These are phyloP conservation scores for Athene cunicularia DNA, from an alignment of 2,113 vertebrate species.

Conservation along the genomic window DNA sequence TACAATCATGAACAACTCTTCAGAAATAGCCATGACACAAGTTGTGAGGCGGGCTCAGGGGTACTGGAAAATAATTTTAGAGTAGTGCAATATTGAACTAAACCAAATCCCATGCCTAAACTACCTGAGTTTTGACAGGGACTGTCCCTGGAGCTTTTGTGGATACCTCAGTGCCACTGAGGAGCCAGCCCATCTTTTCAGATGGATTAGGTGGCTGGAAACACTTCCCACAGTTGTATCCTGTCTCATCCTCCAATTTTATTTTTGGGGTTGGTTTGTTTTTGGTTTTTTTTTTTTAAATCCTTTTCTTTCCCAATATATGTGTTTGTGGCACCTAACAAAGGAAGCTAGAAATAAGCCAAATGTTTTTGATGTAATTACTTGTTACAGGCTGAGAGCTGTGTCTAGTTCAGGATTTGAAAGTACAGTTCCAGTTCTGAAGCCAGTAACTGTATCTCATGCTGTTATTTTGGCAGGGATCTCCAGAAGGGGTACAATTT, in stretches of 20 bases:
- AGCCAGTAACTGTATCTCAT: background rate
- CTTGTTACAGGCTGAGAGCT: background rate
- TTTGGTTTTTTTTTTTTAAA: background rate
- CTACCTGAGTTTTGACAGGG: background rate
- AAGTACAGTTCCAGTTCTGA: background rate
- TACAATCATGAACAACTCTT: background rate
- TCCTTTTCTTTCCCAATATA: background rate
- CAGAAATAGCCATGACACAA: background rate
- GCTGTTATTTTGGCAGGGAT: background rate
- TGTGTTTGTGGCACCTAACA: background rate
- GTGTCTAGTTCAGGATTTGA: background rate
- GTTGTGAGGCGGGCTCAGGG: background rate
- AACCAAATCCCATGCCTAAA: background rate
- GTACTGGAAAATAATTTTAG: background rate
- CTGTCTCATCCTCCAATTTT: background rate
- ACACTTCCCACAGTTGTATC: background rate
- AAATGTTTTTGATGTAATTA: background rate
- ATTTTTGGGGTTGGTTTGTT: no score
- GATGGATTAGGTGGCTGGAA: background rate
- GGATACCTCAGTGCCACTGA: background rate
- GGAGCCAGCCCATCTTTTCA: background rate
- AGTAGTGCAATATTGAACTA: background rate
- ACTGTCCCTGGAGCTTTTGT: fast-evolving
- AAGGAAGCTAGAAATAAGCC: background rate
- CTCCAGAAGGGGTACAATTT: background rate